These are phyloP conservation scores for Eupsittula cactorum DNA, from an alignment of 2,113 vertebrate species.

Conservation along the genomic window DNA sequence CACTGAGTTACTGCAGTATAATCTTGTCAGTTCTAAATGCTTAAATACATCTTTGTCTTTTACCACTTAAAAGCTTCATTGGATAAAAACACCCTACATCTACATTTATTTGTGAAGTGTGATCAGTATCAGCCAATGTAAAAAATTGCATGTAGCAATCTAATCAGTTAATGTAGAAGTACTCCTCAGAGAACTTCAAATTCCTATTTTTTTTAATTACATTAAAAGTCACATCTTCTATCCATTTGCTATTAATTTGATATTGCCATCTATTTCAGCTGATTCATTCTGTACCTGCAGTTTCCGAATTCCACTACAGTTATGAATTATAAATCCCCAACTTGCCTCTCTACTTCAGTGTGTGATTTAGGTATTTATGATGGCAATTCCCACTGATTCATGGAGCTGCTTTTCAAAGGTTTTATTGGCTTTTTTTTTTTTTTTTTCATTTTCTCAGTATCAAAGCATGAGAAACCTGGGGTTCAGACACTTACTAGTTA, in stretches of 20 bases:
- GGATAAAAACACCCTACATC: neutral
- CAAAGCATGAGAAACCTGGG: neutral
- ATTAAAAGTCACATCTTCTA: neutral
- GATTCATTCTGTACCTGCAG: neutral
- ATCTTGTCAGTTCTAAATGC: neutral
- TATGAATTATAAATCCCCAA: neutral
- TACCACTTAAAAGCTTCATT: neutral
- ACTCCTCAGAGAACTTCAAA: neutral
- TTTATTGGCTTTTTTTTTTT: neutral
- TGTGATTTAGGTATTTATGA: neutral
- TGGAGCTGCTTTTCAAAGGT: neutral
- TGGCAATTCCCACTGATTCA: neutral
- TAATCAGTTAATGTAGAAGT: neutral
- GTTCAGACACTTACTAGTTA: slow-evolving; percentile 12
- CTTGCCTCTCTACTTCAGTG: neutral
- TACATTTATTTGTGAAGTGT: neutral
- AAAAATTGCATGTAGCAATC: neutral
- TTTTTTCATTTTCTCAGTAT: neutral
- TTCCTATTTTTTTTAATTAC: neutral
- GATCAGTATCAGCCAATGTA: neutral
- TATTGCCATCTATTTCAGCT: neutral
- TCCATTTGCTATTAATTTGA: neutral
- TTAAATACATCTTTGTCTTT: neutral
- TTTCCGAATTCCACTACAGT: neutral
- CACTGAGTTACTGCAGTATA: neutral